Evolutionary conservation across 2,797 vertebrate species (phyloP).

Genomic region (Peromyscus attwateri): DNA sequence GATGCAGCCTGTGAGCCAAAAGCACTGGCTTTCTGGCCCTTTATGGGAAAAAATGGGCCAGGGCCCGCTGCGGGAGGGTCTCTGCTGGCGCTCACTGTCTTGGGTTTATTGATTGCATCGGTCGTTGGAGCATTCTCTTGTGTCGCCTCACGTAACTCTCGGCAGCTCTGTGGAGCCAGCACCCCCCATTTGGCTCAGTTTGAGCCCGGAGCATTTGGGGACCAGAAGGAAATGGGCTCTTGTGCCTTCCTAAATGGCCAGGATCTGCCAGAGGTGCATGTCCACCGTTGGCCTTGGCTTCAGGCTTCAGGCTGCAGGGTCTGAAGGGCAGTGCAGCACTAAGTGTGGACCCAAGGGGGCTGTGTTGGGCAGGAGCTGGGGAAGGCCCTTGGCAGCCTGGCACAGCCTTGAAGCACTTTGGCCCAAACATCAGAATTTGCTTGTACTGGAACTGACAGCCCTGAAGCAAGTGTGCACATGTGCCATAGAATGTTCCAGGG

Average conservation of each 20-base stretch:
- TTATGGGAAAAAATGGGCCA: not conserved
- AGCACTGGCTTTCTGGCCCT: not conserved
- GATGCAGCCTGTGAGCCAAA: not conserved
- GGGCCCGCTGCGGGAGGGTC: not conserved
- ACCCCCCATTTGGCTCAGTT: not conserved
- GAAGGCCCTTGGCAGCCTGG: not conserved
- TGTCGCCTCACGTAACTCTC: not conserved
- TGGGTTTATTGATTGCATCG: not conserved
- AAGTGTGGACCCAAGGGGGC: not conserved
- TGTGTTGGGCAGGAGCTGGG: not conserved
- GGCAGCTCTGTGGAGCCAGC: not conserved
- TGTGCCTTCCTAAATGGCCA: not conserved
- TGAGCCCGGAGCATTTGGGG: not conserved
- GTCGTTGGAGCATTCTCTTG: not conserved
- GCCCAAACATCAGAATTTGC: not conserved
- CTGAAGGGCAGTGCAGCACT: not conserved
- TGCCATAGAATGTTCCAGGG: rapidly evolving
- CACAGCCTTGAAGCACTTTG: not conserved
- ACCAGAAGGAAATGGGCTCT: not conserved
- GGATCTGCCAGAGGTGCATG: rapidly evolving
- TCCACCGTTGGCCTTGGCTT: not conserved
- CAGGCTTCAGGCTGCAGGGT: not conserved
- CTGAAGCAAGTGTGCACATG: not conserved
- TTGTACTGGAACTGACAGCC: not conserved
- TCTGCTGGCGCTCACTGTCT: not conserved